A percentile compares a stretch with the other conserved stretches of the same genome.
phyloP scores from a whole-genome alignment of 2,888 invertebrate genomes.

The Andrena flavipes region DNA sequence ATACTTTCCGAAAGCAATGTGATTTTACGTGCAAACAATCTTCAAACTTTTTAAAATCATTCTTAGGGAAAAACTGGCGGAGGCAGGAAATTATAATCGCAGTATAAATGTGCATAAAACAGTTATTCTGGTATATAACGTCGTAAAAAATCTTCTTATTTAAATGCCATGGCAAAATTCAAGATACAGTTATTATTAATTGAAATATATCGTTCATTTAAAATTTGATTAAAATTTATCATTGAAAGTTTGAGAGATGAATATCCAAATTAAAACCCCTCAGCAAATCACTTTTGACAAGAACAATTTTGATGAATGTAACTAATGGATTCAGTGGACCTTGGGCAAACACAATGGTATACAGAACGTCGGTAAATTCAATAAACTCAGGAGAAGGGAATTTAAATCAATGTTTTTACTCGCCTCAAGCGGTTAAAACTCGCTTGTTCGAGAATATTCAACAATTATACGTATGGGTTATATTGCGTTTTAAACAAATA shows the following conservation, averaged over 20 bases:
- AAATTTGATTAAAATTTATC: background rate
- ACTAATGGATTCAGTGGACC: background rate
- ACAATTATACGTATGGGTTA: background rate
- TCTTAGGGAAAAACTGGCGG: background rate
- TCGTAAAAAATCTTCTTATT: too few species aligned
- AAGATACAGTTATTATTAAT: too few species aligned
- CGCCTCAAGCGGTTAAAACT: background rate
- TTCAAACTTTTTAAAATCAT: slow-evolving; percentile 31
- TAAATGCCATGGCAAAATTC: too few species aligned
- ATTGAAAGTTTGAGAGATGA: background rate
- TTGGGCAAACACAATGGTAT: background rate
- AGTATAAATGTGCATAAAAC: too few species aligned
- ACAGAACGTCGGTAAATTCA: background rate
- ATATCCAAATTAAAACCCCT: background rate
- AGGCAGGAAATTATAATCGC: background rate
- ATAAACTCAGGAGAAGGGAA: background rate
- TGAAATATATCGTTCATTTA: too few species aligned
- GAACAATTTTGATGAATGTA: background rate
- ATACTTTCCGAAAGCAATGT: slow-evolving; percentile 35
- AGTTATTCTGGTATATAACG: too few species aligned
- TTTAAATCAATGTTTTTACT: background rate
- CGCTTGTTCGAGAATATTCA: background rate
- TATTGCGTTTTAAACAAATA: background rate
- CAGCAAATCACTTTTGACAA: background rate
- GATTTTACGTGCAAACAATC: slow-evolving; percentile 56